Conservation (phyloP, 2,797 vertebrate species). For the Tokudaia muenninki region DNA sequence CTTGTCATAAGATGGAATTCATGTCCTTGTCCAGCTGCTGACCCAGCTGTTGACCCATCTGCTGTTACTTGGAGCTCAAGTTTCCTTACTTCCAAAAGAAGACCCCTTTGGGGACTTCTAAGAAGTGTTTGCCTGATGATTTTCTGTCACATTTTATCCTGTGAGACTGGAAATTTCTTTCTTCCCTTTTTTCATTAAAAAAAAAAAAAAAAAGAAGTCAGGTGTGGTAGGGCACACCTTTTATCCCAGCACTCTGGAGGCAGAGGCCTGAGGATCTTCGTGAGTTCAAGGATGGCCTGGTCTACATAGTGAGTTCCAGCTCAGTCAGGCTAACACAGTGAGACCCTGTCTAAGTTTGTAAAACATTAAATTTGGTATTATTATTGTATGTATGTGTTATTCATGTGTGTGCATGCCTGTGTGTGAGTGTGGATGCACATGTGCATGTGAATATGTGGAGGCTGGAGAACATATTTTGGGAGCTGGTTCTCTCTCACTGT, state of each 20-base stretch:
- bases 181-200: not conserved
- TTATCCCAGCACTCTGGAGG: not conserved
- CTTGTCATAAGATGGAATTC: not conserved
- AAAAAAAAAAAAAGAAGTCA: not conserved
- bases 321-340: not conserved
- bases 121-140: not conserved
- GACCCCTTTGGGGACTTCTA: not conserved
- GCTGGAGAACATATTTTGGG: not conserved
- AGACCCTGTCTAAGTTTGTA: not conserved
- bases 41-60: not conserved
- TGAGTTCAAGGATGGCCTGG: not conserved
- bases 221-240: not conserved
- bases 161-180: not conserved
- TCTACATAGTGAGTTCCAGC: not conserved
- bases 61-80: not conserved
- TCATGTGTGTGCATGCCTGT: not conserved
- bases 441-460: not conserved
- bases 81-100: not conserved
- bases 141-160: not conserved
- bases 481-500: not conserved
- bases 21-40: not conserved
- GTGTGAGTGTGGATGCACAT: not conserved
- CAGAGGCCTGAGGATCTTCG: not conserved
- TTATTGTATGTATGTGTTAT: not conserved
- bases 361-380: not conserved